phyloP scores from a whole-genome alignment of 1,140 invertebrate species.

The Lithobius niger region DNA sequence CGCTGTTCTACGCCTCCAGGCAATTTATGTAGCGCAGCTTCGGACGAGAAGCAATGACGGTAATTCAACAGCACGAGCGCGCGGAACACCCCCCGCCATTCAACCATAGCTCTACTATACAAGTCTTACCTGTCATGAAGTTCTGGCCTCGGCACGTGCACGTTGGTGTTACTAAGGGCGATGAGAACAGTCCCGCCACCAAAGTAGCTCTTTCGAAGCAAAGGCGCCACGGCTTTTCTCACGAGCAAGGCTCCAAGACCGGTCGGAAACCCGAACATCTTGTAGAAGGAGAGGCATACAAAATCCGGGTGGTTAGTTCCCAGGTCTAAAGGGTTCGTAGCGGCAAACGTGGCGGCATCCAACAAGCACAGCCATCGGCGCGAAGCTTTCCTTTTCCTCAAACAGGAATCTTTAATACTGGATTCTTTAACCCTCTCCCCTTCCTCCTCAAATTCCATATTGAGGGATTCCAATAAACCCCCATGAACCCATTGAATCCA shows the following conservation, averaged over 20 bases:
- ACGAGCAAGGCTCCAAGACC: constrained; percentile 72
- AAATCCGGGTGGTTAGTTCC: constrained; percentile 64
- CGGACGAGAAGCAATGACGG: too few relatives aligned
- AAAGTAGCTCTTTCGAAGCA: constrained; percentile 54
- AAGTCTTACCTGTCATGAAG: constrained; percentile 64
- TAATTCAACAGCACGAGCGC: too few relatives aligned
- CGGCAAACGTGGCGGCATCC: constrained; percentile 70
- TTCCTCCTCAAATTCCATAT: background rate
- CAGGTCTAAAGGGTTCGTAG: constrained; percentile 67
- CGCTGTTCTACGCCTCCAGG: too few relatives aligned
- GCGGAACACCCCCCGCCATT: too few relatives aligned
- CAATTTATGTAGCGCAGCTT: too few relatives aligned
- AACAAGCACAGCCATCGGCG: constrained; percentile 59
- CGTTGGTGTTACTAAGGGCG: constrained; percentile 50
- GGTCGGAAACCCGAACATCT: constrained; percentile 95
- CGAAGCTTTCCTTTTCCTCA: too few relatives aligned
- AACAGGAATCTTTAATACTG: too few relatives aligned
- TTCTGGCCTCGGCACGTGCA: constrained; percentile 47
- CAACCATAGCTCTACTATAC: too few relatives aligned
- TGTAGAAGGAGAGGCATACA: constrained; percentile 87
- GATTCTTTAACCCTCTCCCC: background rate
- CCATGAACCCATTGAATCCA: constrained; percentile 53
- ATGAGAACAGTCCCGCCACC: constrained; percentile 85
- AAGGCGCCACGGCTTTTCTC: constrained; percentile 44
- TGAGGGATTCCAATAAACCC: constrained; percentile 37